Base-by-base conservation (phyloP, 2,888 invertebrate genomes). In the Nymphalis polychloros region DNA sequence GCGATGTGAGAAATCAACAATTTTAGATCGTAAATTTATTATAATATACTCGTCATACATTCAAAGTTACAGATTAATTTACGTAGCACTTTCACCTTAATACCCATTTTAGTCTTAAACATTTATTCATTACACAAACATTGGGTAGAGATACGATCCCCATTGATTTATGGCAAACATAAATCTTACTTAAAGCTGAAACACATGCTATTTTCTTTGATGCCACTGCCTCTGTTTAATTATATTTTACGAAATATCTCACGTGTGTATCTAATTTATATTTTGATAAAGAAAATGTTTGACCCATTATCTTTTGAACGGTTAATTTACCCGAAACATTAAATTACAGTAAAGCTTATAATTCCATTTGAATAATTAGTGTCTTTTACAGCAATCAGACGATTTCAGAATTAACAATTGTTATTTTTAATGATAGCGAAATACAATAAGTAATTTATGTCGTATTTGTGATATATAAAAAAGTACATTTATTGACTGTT, bases 111-210 rank as follows among this genome's bases (percentile, higher is more conserved):
- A 13, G 31, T 55, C 53, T 23, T 31, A 23, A 55, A 7, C 53
- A 31, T 55, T 55, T 20, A 27, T 55, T 55, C 53, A 55, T 55
- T 55, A 55, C 27, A 17, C 31, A 55, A 55, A 55, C 53, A 55
- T 55, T 55, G 27, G 31, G 27, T 31, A 55, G 8, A 52, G 49
- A 57, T n/a, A 57, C 2, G 57, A n/a, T 17, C 17, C 41, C 19
- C 57, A 55, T 60, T 60, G 65, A 65, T 53, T 60, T 48, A 60
- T 50, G 53, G 47, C 53, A 17, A 47, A 50, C 59, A 65, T 65
- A 65, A 60, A 60, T 60, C 52, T 59, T 53, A 53, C 53, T 65
- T 53, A 47, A 59, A 65, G 60, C 60, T 52, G n/a, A 65, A 65
- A 60, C 47, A 53, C 60, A 27, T 53, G 52, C 41, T 41, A 41